Base-by-base conservation (phyloP, 1,140 invertebrate species). In the Macrocentrus cingulum region DNA sequence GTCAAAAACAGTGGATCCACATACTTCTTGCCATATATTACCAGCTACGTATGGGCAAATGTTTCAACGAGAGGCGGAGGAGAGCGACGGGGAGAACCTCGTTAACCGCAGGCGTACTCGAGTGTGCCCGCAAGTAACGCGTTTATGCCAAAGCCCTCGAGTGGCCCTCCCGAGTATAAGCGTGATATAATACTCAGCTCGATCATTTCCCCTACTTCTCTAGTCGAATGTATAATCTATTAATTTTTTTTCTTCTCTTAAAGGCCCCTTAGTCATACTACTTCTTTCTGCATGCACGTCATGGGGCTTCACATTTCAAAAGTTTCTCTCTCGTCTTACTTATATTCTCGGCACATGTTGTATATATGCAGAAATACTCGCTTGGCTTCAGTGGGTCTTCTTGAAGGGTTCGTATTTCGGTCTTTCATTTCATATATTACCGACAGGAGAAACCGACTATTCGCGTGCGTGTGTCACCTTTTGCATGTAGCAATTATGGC, bases 61-160 rank as follows among this genome's bases (percentile, higher is more conserved):
- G 36, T 39, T 29, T 39, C 36, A 39, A 4, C 36, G 29, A 11
- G 29, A 34, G 36, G 13, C 13, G 13, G 36, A 15, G 36, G 36
- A n/a, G 13, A n/a, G 15, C 3, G 36, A 11, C 4, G 36, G 4
- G 36, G 15, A 11, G 36, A 15, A n/a, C 8, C 36, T 39, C 36
- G 36, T 39, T 39, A 39, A 39, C 36, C 36, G 36, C 36, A 39
- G 36, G 36, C 36, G 36, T 39, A 39, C 36, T 39, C 36, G 11
- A 39, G 36, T 39, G 36, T 39, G 13, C 36, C 36, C 36, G 36
- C 36, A 39, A 39, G 36, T 39, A 39, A 39, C 36, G 36, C 36
- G 36, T 39, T 39, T 39, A 39, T 39, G 36, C 36, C 36, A 39
- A 39, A 39, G 36, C 36, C 36, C 36, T 39, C 36, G 36, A 39